phyloP scores from a whole-genome alignment of 2,888 invertebrate genomes.

The Cryptus armator region DNA sequence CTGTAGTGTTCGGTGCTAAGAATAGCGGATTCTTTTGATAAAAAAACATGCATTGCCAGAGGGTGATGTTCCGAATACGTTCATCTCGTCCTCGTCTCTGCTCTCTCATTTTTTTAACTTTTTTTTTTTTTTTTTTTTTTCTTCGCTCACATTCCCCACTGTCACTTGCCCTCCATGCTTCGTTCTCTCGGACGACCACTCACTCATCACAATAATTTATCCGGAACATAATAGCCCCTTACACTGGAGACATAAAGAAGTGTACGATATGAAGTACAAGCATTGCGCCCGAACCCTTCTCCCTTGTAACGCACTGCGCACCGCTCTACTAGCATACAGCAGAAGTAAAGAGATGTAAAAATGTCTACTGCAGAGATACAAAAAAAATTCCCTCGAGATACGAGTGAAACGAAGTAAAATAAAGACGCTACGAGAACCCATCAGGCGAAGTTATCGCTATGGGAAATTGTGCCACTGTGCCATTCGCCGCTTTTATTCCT shows the following conservation, averaged over 20 bases:
- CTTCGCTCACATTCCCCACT: constrained; percentile 19
- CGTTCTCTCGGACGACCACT: constrained; percentile 47
- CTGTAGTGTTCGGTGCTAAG: constrained; percentile 60
- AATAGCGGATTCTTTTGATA: constrained; percentile 72
- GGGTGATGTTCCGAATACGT: constrained; percentile 49
- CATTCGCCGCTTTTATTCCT: not conserved
- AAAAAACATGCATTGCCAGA: constrained; percentile 68
- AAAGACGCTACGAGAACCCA: constrained; percentile 15
- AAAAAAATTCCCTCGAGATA: not conserved
- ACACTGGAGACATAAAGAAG: constrained; percentile 59
- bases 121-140: constrained; percentile 23
- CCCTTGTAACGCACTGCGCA: constrained; percentile 61
- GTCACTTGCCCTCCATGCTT: constrained; percentile 20
- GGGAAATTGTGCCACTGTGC: constrained; percentile 25
- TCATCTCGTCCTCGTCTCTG: constrained; percentile 13
- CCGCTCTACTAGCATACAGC: not conserved
- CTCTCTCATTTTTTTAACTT: constrained; percentile 12
- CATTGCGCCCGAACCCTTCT: constrained; percentile 66
- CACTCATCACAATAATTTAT: constrained; percentile 59
- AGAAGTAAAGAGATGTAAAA: constrained; percentile 21
- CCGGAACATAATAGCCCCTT: constrained; percentile 65
- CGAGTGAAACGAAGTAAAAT: constrained; percentile 3
- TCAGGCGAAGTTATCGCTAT: constrained; percentile 26
- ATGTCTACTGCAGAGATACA: constrained; percentile 27
- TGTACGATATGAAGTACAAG: constrained; percentile 73